Conservation (phyloP, 2,888 invertebrate genomes). For the Lordiphosa andalusiaca region DNA sequence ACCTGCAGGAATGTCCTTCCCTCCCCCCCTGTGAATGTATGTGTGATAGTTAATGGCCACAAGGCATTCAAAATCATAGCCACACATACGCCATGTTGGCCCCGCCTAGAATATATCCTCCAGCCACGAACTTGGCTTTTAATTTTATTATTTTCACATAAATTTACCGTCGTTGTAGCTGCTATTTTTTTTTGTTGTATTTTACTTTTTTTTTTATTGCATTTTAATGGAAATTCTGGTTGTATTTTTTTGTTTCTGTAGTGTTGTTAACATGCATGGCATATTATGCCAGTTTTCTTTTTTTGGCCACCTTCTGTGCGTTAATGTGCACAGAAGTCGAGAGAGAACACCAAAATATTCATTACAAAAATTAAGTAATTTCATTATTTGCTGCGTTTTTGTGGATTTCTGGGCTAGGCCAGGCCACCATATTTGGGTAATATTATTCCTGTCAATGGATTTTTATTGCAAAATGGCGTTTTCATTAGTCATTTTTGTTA, state of each 20-base stretch:
- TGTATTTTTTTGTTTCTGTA: neutral
- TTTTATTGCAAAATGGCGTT: conserved; percentile 71
- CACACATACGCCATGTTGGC: conserved; percentile 56
- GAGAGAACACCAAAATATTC: conserved; percentile 16
- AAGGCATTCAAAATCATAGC: conserved; percentile 42
- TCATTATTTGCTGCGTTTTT: conserved; percentile 36
- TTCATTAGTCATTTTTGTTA: conserved; percentile 44
- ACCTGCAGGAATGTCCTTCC: conserved; percentile 21
- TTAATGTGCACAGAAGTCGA: conserved; percentile 44
- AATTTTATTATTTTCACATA: conserved; percentile 70
- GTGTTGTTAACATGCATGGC: conserved; percentile 27
- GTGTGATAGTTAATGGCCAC: conserved; percentile 35
- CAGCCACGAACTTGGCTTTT: conserved; percentile 32
- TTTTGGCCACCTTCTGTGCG: conserved; percentile 47
- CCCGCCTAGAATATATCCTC: conserved; percentile 35
- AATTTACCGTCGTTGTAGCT: conserved; percentile 37
- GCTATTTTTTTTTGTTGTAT: conserved; percentile 17
- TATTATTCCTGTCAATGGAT: conserved; percentile 39
- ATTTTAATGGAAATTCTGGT: conserved; percentile 69
- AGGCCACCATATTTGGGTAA: conserved; percentile 4
- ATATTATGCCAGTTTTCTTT: conserved; percentile 19
- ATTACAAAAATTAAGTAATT: conserved; percentile 58
- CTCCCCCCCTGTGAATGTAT: neutral
- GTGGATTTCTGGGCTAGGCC: conserved; percentile 39
- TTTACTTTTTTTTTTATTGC: conserved; percentile 52